Evolutionary conservation across 2,113 vertebrate species (phyloP).

Genomic region (Rafetus swinhoei): DNA sequence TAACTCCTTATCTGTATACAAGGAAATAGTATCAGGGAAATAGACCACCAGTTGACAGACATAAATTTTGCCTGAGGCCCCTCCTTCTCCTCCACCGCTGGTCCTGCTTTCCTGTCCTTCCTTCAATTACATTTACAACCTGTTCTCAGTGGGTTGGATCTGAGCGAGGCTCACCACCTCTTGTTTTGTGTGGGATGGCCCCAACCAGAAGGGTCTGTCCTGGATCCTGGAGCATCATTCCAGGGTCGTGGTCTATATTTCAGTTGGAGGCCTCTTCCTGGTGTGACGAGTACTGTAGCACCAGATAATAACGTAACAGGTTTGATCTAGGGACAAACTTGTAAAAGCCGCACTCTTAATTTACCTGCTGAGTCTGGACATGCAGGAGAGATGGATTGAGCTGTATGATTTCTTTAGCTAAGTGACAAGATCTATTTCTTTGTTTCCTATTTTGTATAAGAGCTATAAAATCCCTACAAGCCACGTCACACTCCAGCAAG

Average conservation of each 20-base stretch:
- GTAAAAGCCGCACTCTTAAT: background rate
- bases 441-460: constrained; percentile 66
- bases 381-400: constrained; percentile 37
- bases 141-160: background rate
- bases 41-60: constrained; percentile 88
- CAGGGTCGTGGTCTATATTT: background rate
- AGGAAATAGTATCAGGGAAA: constrained; percentile 88
- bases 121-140: constrained; percentile 30
- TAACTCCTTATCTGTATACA: constrained; percentile 95
- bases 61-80: constrained; percentile 87
- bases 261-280: background rate
- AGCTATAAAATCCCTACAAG: constrained; percentile 69
- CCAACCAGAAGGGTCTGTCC: background rate
- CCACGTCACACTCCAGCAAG: constrained; percentile 61
- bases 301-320: background rate
- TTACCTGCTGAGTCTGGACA: constrained; percentile 19
- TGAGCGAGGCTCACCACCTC: background rate
- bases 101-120: background rate
- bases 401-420: constrained; percentile 57
- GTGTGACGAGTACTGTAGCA: background rate
- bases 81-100: constrained; percentile 66
- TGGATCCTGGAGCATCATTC: background rate
- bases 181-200: background rate
- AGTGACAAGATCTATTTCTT: constrained; percentile 63
- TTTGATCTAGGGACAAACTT: background rate